These are phyloP conservation scores for Cisticola juncidis DNA, from an alignment of 2,113 vertebrate genomes.

Conservation along the genomic window DNA sequence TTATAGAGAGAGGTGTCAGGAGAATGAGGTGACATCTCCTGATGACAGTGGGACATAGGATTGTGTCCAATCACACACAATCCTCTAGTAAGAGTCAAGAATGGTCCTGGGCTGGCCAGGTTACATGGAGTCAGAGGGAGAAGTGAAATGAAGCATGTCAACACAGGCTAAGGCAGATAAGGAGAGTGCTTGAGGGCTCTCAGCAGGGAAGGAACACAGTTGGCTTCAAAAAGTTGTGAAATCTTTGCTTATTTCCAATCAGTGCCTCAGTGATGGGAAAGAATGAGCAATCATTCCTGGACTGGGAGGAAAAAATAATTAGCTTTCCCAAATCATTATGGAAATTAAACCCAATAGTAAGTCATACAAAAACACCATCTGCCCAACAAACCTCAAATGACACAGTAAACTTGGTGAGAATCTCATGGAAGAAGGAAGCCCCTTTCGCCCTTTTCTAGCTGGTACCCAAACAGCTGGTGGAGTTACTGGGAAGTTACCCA, in stretches of 20 bases:
- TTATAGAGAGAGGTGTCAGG: neutral
- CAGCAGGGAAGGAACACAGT: neutral
- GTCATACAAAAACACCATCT: neutral
- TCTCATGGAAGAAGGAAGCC: neutral
- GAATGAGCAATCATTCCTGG: conserved; percentile 25
- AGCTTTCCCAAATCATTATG: neutral
- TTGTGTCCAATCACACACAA: neutral
- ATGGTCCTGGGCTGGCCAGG: neutral
- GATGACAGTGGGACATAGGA: neutral
- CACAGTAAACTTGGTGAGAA: neutral
- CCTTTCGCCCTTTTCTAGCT: neutral
- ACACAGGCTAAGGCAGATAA: neutral
- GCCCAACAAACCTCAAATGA: neutral
- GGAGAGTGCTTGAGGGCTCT: neutral
- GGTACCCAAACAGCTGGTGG: neutral
- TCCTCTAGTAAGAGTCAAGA: neutral
- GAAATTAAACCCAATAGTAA: neutral
- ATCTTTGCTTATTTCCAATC: neutral
- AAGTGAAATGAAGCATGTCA: neutral
- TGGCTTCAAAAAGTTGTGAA: neutral
- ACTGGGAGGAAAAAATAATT: neutral
- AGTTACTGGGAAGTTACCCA: neutral
- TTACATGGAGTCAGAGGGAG: neutral
- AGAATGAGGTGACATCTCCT: neutral
- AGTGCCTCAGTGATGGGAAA: conserved; percentile 8